Conservation (phyloP, 1,140 invertebrate genomes). For the Asbolus verrucosus region DNA sequence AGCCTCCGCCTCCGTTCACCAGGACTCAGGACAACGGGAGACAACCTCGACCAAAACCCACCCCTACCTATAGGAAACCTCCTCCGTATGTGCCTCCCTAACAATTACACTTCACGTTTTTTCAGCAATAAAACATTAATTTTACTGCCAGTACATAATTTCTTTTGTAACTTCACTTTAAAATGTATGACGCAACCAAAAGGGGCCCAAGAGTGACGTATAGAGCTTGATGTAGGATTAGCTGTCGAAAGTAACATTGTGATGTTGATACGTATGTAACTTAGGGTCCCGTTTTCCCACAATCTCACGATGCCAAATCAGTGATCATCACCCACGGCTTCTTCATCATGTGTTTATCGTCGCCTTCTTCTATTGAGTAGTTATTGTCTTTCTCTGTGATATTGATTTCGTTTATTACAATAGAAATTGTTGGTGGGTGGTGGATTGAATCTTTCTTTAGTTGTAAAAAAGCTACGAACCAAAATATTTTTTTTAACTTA, state of each 20-base stretch:
- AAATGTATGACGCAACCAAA: not conserved
- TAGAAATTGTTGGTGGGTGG: conserved; percentile 5
- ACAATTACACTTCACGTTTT: conserved; percentile 66
- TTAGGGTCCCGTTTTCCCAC: not conserved
- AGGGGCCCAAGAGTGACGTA: not conserved
- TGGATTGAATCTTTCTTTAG: conserved; percentile 1
- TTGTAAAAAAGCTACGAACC: conserved; percentile 1
- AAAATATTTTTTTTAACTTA: conserved; percentile 8
- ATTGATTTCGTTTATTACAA: conserved; percentile 10
- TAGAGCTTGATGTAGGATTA: no score
- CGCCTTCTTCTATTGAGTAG: conserved; percentile 10
- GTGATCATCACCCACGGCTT: not conserved
- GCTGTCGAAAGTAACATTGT: not conserved
- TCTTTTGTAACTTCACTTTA: conserved; percentile 3
- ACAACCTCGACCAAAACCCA: conserved; percentile 83
- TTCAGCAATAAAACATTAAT: conserved; percentile 56
- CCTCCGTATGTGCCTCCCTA: conserved; percentile 93
- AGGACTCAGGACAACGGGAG: conserved; percentile 68
- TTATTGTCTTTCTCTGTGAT: conserved; percentile 39
- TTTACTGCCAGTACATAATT: conserved; percentile 24
- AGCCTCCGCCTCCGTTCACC: conserved; percentile 74
- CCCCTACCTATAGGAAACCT: conserved; percentile 89
- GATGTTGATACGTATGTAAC: not conserved
- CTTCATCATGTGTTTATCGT: not conserved
- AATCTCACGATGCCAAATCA: conserved; percentile 21